A percentile compares a stretch with the other conserved stretches of the same genome.
Evolutionary conservation across 2,888 invertebrate species (phyloP).

Genomic region (Trisateles emortualis): DNA sequence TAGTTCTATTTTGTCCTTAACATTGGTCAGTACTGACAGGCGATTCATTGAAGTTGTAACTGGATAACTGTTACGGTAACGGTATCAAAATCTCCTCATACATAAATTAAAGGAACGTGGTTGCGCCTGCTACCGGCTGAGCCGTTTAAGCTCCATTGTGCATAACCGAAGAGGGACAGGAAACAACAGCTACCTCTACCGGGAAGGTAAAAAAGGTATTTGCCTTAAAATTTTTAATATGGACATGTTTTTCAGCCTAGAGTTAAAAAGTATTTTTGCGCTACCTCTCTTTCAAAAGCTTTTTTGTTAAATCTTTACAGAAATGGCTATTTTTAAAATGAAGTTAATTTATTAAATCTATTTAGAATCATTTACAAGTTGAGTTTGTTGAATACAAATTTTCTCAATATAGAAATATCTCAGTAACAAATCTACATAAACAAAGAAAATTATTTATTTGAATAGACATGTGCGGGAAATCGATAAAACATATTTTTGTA

Average conservation of each 20-base stretch:
- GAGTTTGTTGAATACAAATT: neutral
- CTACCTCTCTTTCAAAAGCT: neutral
- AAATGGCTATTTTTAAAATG: too few species aligned
- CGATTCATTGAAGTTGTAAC: conserved; percentile 55
- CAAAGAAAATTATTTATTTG: neutral
- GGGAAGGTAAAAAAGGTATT: conserved; percentile 6
- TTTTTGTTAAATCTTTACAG: neutral
- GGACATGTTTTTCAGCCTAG: neutral
- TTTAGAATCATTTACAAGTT: too few species aligned
- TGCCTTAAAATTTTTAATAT: conserved; percentile 10
- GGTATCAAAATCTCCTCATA: conserved; percentile 77
- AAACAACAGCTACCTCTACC: conserved; percentile 35
- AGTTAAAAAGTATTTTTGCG: neutral
- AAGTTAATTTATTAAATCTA: too few species aligned
- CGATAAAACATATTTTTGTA: conserved; percentile 21
- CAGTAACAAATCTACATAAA: neutral
- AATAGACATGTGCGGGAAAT: conserved; percentile 6
- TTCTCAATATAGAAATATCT: neutral
- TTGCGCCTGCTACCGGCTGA: conserved; percentile 62
- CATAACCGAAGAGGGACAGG: conserved; percentile 71
- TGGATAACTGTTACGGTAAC: conserved; percentile 41
- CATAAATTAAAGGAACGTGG: conserved; percentile 74
- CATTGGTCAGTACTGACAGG: conserved; percentile 38
- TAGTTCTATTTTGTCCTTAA: conserved; percentile 17
- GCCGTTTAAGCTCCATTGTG: conserved; percentile 74